Conservation (phyloP, 2,113 vertebrate genomes). For the Pangasianodon gigas region DNA sequence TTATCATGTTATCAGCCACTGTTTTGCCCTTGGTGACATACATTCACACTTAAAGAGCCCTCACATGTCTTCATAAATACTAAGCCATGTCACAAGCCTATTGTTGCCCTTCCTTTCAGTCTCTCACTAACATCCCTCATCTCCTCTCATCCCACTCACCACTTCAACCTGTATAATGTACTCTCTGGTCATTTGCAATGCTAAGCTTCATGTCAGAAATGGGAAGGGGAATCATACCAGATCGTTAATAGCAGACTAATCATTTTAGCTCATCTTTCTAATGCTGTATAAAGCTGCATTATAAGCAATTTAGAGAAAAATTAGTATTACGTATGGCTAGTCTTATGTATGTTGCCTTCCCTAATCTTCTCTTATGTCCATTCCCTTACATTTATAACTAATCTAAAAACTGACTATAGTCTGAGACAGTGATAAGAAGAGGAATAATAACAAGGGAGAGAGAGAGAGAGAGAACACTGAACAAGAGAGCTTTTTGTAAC, state of each 20-base stretch:
- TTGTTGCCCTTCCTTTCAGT: not conserved
- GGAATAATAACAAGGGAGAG: slow-evolving; percentile 69
- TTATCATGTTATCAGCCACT: slow-evolving; percentile 60
- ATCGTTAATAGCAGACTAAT: slow-evolving; percentile 60
- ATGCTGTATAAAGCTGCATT: slow-evolving; percentile 60
- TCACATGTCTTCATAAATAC: slow-evolving; percentile 61
- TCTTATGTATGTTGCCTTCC: slow-evolving; percentile 35
- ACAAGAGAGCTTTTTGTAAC: slow-evolving; percentile 26
- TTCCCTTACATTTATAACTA: slow-evolving; percentile 53
- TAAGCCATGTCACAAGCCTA: slow-evolving; percentile 43
- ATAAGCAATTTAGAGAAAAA: slow-evolving; percentile 64
- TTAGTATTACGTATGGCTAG: slow-evolving; percentile 58
- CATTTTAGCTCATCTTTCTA: slow-evolving; percentile 67
- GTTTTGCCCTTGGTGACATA: slow-evolving; percentile 62
- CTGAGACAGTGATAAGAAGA: slow-evolving; percentile 51
- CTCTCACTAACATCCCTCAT: slow-evolving; percentile 21
- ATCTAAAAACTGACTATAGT: slow-evolving; percentile 61
- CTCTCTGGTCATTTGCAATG: slow-evolving; percentile 62
- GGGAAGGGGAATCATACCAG: slow-evolving; percentile 33
- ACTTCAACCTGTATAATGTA: slow-evolving; percentile 48
- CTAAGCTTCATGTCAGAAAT: slow-evolving; percentile 62
- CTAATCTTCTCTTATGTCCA: slow-evolving; percentile 27
- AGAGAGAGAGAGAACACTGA: not conserved
- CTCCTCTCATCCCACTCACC: slow-evolving; percentile 37
- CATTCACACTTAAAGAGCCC: slow-evolving; percentile 59